phyloP scores from a whole-genome alignment of 1,140 invertebrate genomes.

The Aphis craccivora region DNA sequence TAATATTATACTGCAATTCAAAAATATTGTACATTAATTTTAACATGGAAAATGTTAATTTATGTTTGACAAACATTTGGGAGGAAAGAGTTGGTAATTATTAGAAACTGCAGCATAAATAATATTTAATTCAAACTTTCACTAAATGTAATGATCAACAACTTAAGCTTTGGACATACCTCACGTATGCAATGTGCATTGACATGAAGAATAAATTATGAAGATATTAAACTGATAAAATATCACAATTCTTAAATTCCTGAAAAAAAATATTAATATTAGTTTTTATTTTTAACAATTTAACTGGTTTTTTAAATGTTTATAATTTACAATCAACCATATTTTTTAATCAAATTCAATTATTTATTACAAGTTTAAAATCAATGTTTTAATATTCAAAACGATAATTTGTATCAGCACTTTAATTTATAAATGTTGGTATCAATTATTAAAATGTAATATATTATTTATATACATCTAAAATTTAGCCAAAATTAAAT shows the following conservation, averaged over 20 bases:
- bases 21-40: neutral
- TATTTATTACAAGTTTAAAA: no score
- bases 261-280: neutral
- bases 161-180: neutral
- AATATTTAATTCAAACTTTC: neutral
- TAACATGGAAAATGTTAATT: neutral
- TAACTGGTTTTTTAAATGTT: neutral
- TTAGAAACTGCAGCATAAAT: neutral
- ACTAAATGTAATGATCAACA: neutral
- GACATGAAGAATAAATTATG: neutral
- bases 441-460: neutral
- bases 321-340: neutral
- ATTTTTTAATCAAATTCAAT: neutral
- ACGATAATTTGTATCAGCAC: no score
- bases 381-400: no score
- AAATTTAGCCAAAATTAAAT: neutral
- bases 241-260: neutral
- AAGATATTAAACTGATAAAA: neutral
- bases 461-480: neutral
- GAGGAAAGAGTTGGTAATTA: neutral
- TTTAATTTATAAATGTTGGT: no score
- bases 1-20: neutral
- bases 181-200: neutral
- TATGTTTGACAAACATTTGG: neutral
- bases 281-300: neutral